Percentiles rank a stretch among this genome's conserved stretches.
phyloP scores from a whole-genome alignment of 2,888 invertebrate species.

The Ischnus inquisitorius region DNA sequence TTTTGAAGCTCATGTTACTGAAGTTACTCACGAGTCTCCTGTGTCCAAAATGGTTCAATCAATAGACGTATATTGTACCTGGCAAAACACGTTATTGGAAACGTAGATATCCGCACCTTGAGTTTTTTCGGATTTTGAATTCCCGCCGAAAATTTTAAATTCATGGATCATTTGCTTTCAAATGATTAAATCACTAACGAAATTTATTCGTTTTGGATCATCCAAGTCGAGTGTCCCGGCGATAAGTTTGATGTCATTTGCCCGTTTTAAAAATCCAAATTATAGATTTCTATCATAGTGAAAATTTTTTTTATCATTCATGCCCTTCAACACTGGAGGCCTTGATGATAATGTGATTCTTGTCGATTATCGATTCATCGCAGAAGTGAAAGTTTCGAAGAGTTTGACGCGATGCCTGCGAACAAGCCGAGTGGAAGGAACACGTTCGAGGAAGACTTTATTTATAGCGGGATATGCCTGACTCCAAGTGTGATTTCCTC shows the following conservation, averaged over 20 bases:
- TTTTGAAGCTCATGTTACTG: no score
- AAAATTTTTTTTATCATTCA: conserved; percentile 8
- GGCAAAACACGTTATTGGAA: conserved; percentile 84
- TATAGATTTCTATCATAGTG: not conserved
- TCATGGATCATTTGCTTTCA: no score
- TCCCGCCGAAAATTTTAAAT: conserved; percentile 70
- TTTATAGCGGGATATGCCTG: not conserved
- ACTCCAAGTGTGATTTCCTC: not conserved
- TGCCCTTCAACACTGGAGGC: conserved; percentile 75
- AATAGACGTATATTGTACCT: conserved; percentile 50
- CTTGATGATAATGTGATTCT: conserved; percentile 75
- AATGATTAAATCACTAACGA: not conserved
- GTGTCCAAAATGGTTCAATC: no score
- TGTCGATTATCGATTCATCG: conserved; percentile 74
- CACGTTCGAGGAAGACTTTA: not conserved
- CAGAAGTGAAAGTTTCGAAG: conserved; percentile 70
- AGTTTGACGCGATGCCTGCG: conserved; percentile 75
- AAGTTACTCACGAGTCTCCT: no score
- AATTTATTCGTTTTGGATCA: conserved; percentile 71
- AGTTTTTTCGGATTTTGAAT: conserved; percentile 78
- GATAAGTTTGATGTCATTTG: conserved; percentile 61
- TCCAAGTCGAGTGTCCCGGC: conserved; percentile 71
- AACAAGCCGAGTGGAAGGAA: conserved; percentile 4
- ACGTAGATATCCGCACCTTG: conserved; percentile 87
- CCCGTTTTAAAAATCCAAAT: not conserved